Conservation (phyloP, 2,888 invertebrate species). For the Watsonalla binaria region DNA sequence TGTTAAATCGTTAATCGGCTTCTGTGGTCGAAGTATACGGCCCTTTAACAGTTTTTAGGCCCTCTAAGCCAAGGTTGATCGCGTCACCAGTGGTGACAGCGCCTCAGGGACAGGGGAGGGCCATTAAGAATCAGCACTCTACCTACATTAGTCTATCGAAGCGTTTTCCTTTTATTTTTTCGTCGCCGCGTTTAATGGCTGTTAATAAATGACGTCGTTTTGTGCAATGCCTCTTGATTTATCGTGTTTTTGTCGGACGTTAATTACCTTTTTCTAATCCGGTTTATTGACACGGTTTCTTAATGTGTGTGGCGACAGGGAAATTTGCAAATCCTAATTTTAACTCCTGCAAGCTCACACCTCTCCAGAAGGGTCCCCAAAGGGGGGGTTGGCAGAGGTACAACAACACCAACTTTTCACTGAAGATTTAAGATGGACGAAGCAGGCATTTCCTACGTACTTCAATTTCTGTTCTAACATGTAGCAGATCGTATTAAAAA, state of each 20-base stretch:
- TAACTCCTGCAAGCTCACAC: no score
- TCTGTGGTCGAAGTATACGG: no score
- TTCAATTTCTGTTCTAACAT: no score
- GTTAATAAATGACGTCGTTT: neutral
- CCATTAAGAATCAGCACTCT: constrained; percentile 3
- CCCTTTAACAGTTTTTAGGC: neutral
- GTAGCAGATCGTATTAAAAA: no score
- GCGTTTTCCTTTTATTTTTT: constrained; percentile 1
- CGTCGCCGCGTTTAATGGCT: constrained; percentile 1
- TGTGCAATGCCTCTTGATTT: neutral
- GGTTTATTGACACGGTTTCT: neutral
- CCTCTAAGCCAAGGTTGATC: neutral
- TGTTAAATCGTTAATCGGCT: no score
- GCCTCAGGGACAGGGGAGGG: neutral
- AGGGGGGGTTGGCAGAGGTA: no score
- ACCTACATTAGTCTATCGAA: constrained; percentile 1
- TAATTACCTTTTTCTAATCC: neutral
- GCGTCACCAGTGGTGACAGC: neutral
- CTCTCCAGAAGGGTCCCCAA: no score
- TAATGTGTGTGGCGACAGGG: no score
- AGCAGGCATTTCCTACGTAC: no score
- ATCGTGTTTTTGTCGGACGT: neutral
- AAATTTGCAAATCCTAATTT: no score
- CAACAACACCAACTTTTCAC: no score
- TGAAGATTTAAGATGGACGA: no score